Conservation (phyloP, 2,797 vertebrate species). For the Cirrhinus mrigala region DNA sequence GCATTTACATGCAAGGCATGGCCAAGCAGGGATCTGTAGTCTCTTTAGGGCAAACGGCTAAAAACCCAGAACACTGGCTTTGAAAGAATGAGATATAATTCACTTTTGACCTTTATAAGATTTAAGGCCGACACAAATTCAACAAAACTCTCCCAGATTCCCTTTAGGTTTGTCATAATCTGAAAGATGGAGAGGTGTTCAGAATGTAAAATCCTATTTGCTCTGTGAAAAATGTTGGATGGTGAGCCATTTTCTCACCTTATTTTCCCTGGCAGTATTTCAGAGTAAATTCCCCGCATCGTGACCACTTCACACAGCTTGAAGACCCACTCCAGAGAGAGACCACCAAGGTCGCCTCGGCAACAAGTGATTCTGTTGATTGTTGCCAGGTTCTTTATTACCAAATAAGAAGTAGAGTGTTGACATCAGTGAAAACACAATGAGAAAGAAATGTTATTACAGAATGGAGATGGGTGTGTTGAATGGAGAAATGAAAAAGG, state of each 20-base stretch:
- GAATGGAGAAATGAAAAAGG: background rate
- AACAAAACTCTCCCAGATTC: background rate
- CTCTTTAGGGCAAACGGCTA: background rate
- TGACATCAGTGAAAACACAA: conserved; percentile 6
- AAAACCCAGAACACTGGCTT: background rate
- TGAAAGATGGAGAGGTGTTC: background rate
- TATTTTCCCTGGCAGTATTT: conserved; percentile 15
- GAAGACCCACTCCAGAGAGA: conserved; percentile 30
- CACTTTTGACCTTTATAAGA: background rate
- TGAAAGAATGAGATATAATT: background rate
- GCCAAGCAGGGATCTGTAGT: background rate
- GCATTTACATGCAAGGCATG: background rate
- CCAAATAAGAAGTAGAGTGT: background rate
- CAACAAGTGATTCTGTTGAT: conserved; percentile 27
- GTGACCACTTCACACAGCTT: conserved; percentile 23
- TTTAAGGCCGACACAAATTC: background rate
- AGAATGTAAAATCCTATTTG: conserved; percentile 2
- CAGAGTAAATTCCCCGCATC: background rate
- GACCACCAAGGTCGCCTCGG: conserved; percentile 39
- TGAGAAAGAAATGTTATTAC: conserved; percentile 3
- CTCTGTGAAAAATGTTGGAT: background rate
- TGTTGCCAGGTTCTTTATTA: conserved; percentile 10
- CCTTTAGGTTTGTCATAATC: background rate
- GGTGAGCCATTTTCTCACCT: background rate
- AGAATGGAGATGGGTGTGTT: background rate